Base-by-base conservation (phyloP, 1,140 invertebrate genomes). In the Drosophila aff. region DNA sequence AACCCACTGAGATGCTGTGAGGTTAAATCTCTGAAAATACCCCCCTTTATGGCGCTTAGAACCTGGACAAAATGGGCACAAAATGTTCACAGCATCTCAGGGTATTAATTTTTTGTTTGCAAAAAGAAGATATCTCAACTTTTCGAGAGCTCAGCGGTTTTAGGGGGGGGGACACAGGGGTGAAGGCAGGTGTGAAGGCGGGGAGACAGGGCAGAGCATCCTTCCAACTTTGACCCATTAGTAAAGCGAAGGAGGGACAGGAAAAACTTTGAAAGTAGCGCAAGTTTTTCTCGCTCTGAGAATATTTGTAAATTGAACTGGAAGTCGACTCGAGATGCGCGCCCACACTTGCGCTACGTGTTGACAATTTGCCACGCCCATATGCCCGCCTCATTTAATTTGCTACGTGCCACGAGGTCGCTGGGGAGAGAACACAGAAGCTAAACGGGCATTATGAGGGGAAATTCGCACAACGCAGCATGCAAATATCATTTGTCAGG, bases 171-270 rank as follows among this genome's bases (percentile, higher is more conserved):
- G 9, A 9, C 33, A 5, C 16, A 46, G 44, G 11, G 21, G 23
- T 28, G 10, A 36, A 36, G 53, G 11, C 47, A 40, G 53, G 53
- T 26, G 23, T 28, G 7, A 13, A 23, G 47, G 36, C 55, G 15
- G 50, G 64, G 66, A 46, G 50, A 58, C 49, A 64, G 57, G 52
- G 59, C 68, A 68, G 82, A 71, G 57, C 69, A 72, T 61, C 66
- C 83, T 73, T 71, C 52, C 85, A 89, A 90, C 81, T 90, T 89
- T 90, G 80, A 78, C 77, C 85, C 85, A 90, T 84, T 81, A 90
- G 67, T 26, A 41, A 21, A 38, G 36, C 33, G 40, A 43, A 67
- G 13, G 47, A 33, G 28, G 53, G 38, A 65, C 43, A 62, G 68
- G 36, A 66, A 79, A 78, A 86, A 73, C 68, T 79, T 79, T 74